Base-by-base conservation (phyloP, 2,888 invertebrate genomes). In the Dicyrtomina minuta region DNA sequence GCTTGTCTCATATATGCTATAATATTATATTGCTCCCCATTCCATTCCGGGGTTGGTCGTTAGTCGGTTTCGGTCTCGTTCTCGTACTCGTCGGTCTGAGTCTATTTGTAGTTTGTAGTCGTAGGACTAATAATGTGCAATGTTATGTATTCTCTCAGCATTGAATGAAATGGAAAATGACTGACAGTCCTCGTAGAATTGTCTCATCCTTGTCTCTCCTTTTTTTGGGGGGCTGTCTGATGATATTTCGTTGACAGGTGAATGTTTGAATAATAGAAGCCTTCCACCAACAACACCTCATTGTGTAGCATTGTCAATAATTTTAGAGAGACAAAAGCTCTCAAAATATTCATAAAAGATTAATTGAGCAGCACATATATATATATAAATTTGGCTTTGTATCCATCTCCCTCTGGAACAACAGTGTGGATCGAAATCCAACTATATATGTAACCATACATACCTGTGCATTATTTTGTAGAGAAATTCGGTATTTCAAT, bases 161-260 rank as follows among this genome's bases (percentile, higher is more conserved):
- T 4, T 22, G n/a, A 27, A 55, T 12, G 55, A 22, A n/a, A 55
- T 6, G n/a, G 55, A n/a, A 24, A 13, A 43, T 55, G 55, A 39
- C 24, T 39, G 53, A 44, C 41, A 66, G 56, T 20, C 22, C 46
- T 15, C 17, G 5, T 46, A 17, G 15, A 17, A 39, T 20, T 58
- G 58, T 58, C 20, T n/a, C 33, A 58, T 20, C 41, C 17, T 58
- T 58, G 41, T 27, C 39, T 58, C n/a, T n/a, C n/a, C n/a, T n/a
- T n/a, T n/a, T n/a, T 12, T 26, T 15, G 4, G 10, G 51, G 22
- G 17, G 22, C 60, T 41, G 43, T 61, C 44, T 61, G 61, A 61
- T 61, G 46, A 26, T 22, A 61, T 61, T 61, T 46, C n/a, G 44
- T 26, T 44, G 61, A 61, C 61, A 61, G 61, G 61, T 61, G 61